Conservation (phyloP, 2,113 vertebrate species). For the Cebus imitator region DNA sequence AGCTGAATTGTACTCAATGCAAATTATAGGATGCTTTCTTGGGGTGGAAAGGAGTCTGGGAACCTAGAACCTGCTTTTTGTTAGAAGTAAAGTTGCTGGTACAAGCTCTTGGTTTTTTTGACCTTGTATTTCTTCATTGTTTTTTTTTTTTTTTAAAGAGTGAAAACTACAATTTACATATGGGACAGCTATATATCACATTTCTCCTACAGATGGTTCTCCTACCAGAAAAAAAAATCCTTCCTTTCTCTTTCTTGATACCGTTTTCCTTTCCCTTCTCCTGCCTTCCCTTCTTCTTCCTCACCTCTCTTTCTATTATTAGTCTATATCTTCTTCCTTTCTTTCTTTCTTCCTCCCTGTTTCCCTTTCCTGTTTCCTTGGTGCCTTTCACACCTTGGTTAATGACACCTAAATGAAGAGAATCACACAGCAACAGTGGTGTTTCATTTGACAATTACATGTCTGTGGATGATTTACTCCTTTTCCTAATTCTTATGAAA, state of each 20-base stretch:
- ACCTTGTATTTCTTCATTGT: background rate
- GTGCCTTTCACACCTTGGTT: background rate
- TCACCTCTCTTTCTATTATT: background rate
- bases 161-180: background rate
- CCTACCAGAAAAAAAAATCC: background rate
- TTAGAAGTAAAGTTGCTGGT: background rate
- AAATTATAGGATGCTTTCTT: background rate
- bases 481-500: background rate
- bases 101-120: background rate
- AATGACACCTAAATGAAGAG: background rate
- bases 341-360: background rate
- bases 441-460: background rate
- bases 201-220: background rate
- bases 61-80: too few species aligned
- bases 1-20: background rate
- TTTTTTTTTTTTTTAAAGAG: background rate
- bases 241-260: too few species aligned
- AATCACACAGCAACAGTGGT: rapidly evolving
- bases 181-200: background rate
- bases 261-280: too few species aligned
- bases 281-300: too few species aligned
- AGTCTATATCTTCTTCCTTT: background rate
- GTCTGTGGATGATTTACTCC: background rate
- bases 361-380: background rate
- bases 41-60: background rate